phyloP scores from a whole-genome alignment of 2,797 vertebrate species.

The Ataeniobius toweri region DNA sequence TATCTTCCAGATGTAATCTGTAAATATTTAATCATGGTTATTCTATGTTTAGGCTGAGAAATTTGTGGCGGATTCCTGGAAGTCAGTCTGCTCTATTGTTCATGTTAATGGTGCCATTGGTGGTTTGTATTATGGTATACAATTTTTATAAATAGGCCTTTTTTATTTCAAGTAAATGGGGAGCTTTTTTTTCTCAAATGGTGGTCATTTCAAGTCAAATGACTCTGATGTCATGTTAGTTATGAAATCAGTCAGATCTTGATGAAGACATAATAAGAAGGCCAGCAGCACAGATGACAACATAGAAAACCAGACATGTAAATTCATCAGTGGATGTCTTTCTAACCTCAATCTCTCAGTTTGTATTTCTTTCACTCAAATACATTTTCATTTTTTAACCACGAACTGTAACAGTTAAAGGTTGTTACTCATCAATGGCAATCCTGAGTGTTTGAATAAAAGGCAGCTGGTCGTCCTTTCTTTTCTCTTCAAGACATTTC shows the following conservation, averaged over 20 bases:
- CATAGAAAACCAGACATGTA: neutral
- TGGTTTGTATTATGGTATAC: constrained; percentile 17
- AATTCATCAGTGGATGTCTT: neutral
- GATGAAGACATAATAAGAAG: neutral
- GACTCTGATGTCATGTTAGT: constrained; percentile 6
- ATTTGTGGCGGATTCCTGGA: constrained; percentile 7
- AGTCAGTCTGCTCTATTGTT: constrained; percentile 13
- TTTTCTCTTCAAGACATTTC: neutral
- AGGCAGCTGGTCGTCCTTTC: neutral
- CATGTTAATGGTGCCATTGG: constrained; percentile 10
- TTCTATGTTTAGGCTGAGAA: constrained; percentile 7
- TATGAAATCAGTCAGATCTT: constrained; percentile 45
- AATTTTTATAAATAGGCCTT: constrained; percentile 23
- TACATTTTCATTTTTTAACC: neutral
- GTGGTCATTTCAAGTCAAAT: constrained; percentile 35
- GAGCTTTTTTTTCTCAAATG: constrained; percentile 24
- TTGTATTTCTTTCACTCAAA: neutral
- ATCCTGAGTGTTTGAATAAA: neutral
- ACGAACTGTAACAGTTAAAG: neutral
- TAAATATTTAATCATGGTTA: constrained; percentile 1
- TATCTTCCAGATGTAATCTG: constrained; percentile 13
- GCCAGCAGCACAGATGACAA: neutral
- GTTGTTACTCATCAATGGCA: neutral
- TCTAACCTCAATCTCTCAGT: neutral
- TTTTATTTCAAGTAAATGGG: constrained; percentile 23